Percentiles rank a stretch among this genome's conserved stretches.
Conservation (phyloP, 2,113 vertebrate species). For the Melozone crissalis region DNA sequence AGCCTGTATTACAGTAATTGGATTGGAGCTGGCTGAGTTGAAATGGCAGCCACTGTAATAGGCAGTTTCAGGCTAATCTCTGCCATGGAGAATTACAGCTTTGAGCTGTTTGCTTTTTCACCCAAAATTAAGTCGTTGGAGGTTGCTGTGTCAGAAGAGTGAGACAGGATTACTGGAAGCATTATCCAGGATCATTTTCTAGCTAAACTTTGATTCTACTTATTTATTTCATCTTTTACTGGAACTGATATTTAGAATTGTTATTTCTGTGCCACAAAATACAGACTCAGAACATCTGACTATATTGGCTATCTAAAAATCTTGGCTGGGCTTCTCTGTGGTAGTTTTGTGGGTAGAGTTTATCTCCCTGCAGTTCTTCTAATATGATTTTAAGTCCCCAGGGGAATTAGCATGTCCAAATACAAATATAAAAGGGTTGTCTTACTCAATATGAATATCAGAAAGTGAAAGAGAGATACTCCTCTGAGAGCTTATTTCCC, state of each 20-base stretch:
- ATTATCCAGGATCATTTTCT: constrained; percentile 8
- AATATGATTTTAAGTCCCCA: background rate
- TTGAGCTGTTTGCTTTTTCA: constrained; percentile 44
- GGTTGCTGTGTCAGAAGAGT: constrained; percentile 16
- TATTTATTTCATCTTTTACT: background rate
- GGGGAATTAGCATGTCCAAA: background rate
- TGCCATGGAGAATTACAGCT: background rate
- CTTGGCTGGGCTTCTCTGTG: background rate
- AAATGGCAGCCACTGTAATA: constrained; percentile 1
- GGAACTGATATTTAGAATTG: background rate
- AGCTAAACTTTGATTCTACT: background rate
- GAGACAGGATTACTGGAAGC: background rate
- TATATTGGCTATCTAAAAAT: background rate
- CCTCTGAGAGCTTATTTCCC: background rate
- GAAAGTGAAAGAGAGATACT: background rate
- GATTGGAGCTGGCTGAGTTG: constrained; percentile 19
- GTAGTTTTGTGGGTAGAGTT: background rate
- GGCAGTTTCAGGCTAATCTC: constrained; percentile 41
- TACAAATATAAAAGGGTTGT: background rate
- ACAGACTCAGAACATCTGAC: background rate
- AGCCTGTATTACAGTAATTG: constrained; percentile 43
- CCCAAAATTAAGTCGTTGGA: background rate
- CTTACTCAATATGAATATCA: background rate
- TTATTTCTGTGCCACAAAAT: constrained; percentile 7
- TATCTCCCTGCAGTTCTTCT: background rate